Percentiles rank a stretch among this genome's conserved stretches.
These are phyloP conservation scores for Phrixothrix hirtus DNA, from an alignment of 2,888 invertebrate genomes.

Conservation along the genomic window DNA sequence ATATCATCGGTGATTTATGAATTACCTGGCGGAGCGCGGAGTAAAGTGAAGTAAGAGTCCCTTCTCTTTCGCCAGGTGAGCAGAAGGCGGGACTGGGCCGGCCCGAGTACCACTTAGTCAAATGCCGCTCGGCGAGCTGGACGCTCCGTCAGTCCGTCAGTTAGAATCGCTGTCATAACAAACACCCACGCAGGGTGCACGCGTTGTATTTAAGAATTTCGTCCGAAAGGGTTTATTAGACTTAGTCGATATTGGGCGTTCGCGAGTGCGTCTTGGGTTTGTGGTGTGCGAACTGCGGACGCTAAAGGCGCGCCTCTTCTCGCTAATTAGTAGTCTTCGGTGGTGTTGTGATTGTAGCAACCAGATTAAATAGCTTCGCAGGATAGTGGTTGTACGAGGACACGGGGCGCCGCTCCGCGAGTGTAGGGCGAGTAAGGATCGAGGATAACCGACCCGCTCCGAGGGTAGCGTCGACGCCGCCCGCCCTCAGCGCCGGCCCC, in stretches of 20 bases:
- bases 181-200: conserved; percentile 37
- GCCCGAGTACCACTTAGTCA: conserved; percentile 55
- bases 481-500: conserved; percentile 47
- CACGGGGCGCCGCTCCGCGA: conserved; percentile 40
- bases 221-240: neutral
- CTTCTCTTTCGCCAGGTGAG: conserved; percentile 52
- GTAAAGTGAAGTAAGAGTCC: conserved; percentile 55
- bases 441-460: conserved; percentile 49
- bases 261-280: conserved; percentile 14
- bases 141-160: conserved; percentile 44
- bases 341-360: conserved; percentile 35
- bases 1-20: conserved; percentile 54
- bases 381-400: conserved; percentile 31
- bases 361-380: conserved; percentile 32
- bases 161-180: conserved; percentile 40
- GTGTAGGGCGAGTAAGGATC: conserved; percentile 37
- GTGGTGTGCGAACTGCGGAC: conserved; percentile 19
- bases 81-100: conserved; percentile 54
- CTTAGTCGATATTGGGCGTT: conserved; percentile 1
- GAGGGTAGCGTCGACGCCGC: conserved; percentile 56
- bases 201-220: conserved; percentile 11
- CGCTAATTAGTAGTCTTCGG: conserved; percentile 29
- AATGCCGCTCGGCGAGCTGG: conserved; percentile 52
- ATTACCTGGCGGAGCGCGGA: conserved; percentile 43
- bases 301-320: conserved; percentile 16